These are phyloP conservation scores for Holcopasites calliopsidis DNA, from an alignment of 1,140 invertebrate species.

Conservation along the genomic window DNA sequence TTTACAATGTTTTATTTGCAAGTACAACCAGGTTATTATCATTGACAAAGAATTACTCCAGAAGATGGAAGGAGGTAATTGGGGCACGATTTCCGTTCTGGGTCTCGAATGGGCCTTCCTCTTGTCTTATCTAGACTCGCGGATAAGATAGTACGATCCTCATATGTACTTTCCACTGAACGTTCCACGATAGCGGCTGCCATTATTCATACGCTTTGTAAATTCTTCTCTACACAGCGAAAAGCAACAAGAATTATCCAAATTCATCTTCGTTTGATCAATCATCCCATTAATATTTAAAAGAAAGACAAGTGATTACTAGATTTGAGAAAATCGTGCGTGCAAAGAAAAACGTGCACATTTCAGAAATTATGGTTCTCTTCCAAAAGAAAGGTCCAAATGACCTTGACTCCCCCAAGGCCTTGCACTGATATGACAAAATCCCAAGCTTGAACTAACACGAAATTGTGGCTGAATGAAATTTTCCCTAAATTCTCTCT, in stretches of 20 bases:
- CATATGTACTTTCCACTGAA: constrained; percentile 25
- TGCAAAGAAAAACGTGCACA: no score
- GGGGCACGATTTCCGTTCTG: constrained; percentile 30
- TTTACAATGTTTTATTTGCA: no score
- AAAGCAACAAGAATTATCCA: not conserved
- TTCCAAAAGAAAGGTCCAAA: not conserved
- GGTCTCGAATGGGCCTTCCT: constrained; percentile 12
- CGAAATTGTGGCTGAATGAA: not conserved
- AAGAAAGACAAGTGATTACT: no score
- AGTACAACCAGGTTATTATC: no score
- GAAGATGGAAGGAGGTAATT: not conserved
- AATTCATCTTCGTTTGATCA: no score
- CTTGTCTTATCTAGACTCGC: constrained; percentile 33
- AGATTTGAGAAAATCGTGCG: no score
- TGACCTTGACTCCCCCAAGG: not conserved
- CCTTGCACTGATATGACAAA: not conserved
- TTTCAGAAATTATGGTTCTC: not conserved
- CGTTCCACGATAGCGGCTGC: constrained; percentile 7
- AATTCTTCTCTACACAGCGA: not conserved
- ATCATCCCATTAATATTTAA: no score
- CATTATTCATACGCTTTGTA: not conserved
- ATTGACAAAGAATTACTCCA: not conserved
- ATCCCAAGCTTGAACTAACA: constrained; percentile 1
- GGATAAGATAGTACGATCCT: constrained; percentile 44
- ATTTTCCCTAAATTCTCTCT: not conserved